These are phyloP conservation scores for Argynnis bischoffii DNA, from an alignment of 2,888 invertebrate species.

Conservation along the genomic window DNA sequence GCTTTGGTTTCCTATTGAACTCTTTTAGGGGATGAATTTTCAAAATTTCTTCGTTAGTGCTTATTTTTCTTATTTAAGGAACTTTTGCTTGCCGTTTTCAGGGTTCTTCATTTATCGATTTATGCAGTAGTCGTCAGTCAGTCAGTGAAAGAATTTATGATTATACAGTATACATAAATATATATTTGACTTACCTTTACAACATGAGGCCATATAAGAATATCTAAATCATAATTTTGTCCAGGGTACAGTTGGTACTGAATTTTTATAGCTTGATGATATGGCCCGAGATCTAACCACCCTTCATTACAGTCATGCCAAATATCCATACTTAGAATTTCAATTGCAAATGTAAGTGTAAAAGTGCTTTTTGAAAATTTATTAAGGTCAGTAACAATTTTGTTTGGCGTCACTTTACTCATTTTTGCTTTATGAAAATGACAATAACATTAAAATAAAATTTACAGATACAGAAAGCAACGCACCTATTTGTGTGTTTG, in stretches of 20 bases:
- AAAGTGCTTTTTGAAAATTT: conserved; percentile 47
- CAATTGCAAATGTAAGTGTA: conserved; percentile 66
- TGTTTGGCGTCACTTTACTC: conserved; percentile 39
- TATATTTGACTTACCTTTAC: conserved; percentile 56
- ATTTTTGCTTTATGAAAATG: conserved; percentile 11
- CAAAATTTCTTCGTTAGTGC: no score
- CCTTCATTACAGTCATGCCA: conserved; percentile 66
- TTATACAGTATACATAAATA: no score
- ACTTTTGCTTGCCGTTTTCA: no score
- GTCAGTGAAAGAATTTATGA: no score
- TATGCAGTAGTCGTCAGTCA: no score
- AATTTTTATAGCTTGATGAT: conserved; percentile 57
- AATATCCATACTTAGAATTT: conserved; percentile 62
- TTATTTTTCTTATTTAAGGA: no score
- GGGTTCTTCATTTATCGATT: no score
- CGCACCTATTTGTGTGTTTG: no score
- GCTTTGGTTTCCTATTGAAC: no score
- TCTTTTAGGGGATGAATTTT: no score
- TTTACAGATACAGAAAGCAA: no score
- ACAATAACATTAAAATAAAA: not conserved
- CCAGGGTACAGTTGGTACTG: conserved; percentile 66
- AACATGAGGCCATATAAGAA: conserved; percentile 67
- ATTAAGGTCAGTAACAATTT: conserved; percentile 30
- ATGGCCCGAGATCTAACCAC: conserved; percentile 58
- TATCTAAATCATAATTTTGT: conserved; percentile 59